Percentiles rank a stretch among this genome's conserved stretches.
Evolutionary conservation across 2,113 vertebrate species (phyloP).

Genomic region (Hydropotes inermis): DNA sequence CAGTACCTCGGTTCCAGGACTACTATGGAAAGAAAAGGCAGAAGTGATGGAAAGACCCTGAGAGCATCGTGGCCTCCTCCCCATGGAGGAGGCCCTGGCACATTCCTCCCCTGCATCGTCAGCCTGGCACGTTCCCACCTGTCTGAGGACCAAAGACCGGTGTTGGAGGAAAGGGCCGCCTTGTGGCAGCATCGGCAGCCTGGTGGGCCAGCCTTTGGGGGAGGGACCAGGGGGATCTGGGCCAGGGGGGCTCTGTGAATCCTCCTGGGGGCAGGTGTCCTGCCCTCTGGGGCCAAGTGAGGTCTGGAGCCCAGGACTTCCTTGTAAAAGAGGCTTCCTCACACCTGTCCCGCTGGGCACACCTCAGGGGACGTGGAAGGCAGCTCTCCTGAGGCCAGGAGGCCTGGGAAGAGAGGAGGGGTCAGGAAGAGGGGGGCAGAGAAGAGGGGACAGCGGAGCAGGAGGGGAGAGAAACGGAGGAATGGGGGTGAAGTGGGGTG

Average conservation of each 20-base stretch:
- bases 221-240: background rate
- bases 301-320: background rate
- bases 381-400: background rate
- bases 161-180: background rate
- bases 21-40: background rate
- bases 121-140: rapidly evolving
- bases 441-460: too few relatives aligned
- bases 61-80: background rate
- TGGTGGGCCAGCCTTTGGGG: background rate
- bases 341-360: background rate
- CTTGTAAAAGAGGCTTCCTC: background rate
- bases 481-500: too few relatives aligned
- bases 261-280: background rate
- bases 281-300: background rate
- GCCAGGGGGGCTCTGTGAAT: too few relatives aligned
- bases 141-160: too few relatives aligned
- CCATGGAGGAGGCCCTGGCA: too few relatives aligned
- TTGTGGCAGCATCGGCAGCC: background rate
- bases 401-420: background rate
- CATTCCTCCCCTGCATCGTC: rapidly evolving
- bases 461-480: background rate
- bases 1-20: background rate
- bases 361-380: background rate
- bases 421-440: background rate
- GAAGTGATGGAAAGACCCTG: background rate